Evolutionary conservation across 1,140 invertebrate species (phyloP), one percentile per base, ranked within the genome.

Genomic region (Drosophila ercepeae): DNA sequence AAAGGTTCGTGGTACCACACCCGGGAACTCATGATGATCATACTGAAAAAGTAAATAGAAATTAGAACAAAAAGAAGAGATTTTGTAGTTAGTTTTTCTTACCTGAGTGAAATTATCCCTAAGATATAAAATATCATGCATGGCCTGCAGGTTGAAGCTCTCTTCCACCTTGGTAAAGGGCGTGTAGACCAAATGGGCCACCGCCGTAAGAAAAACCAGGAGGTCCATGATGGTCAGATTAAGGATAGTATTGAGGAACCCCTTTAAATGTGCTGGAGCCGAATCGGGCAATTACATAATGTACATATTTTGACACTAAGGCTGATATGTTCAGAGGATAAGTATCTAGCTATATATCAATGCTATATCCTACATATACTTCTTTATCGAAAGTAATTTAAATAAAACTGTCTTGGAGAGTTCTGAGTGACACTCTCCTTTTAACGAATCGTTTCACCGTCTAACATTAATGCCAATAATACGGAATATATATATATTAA

Each of bases 81-180:
- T n/a, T n/a, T n/a, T n/a, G n/a, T n/a, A n/a, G 1, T 9, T 1
- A 1, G 5, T 9, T 23, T 32, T 2, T 16, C 13, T 39, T 7
- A 98, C 98, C 95, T 97, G 92, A 34, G 95, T 92, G 55, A 99
- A 93, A 92, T 98, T 97, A 91, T 93, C 92, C 59, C 95, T 93
- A 90, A 98, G 95, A 92, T 98, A 99, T 11, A 99, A 92, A 76
- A 99, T 94, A 93, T 99, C 99, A 93, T 99, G 99, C 91, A 96
- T 97, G 9, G 99, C 99, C 93, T 99, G 97, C 16, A 99, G 93
- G 92, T 99, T 99, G 90, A 99, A 99, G 92, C 98, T 99, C 93
- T 99, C 99, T 92, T 99, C 99, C 7, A 99, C 99, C 96, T 99
- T 99, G 1, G 98, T 99, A 91, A 96, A 99, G 42, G 99, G 98